A percentile compares a stretch with the other conserved stretches of the same genome.
Evolutionary conservation across 2,113 vertebrate genomes (phyloP).

Genomic region (Cyprinodon brontotheroides): DNA sequence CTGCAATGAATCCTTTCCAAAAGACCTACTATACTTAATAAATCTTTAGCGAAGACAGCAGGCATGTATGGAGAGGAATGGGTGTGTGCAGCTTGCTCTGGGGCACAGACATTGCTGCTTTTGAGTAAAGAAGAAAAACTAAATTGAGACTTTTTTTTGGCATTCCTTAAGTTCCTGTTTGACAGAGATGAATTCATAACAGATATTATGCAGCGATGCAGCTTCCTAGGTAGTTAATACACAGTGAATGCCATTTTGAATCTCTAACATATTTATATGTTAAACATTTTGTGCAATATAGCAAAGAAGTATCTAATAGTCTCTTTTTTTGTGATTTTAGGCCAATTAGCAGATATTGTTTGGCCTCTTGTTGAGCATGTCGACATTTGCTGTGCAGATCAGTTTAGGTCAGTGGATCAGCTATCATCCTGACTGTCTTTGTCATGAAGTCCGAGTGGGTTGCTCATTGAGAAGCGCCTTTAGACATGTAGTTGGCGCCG

Average conservation of each 20-base stretch:
- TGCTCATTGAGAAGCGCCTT: slow-evolving; percentile 53
- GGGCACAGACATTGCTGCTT: slow-evolving; percentile 31
- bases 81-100: not conserved
- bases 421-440: slow-evolving; percentile 42
- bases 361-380: not conserved
- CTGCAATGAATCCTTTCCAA: slow-evolving; percentile 17
- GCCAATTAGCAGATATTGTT: not conserved
- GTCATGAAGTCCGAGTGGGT: slow-evolving; percentile 39
- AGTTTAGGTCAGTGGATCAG: slow-evolving; percentile 25
- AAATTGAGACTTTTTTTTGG: slow-evolving; percentile 37
- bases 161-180: slow-evolving; percentile 45
- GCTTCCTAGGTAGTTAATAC: slow-evolving; percentile 20
- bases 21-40: slow-evolving; percentile 29
- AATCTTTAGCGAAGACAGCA: slow-evolving; percentile 29
- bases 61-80: not conserved
- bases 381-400: slow-evolving; percentile 1
- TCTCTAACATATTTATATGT: not conserved
- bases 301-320: not conserved
- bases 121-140: slow-evolving; percentile 24
- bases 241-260: not conserved
- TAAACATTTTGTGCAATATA: no score
- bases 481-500: slow-evolving; percentile 65
- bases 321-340: slow-evolving; percentile 11
- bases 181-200: slow-evolving; percentile 17
- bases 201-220: slow-evolving; percentile 6